Percentiles rank a stretch among this genome's conserved stretches.
Evolutionary conservation across 2,888 invertebrate species (phyloP).

Genomic region (Hirtodrosophila duncani): DNA sequence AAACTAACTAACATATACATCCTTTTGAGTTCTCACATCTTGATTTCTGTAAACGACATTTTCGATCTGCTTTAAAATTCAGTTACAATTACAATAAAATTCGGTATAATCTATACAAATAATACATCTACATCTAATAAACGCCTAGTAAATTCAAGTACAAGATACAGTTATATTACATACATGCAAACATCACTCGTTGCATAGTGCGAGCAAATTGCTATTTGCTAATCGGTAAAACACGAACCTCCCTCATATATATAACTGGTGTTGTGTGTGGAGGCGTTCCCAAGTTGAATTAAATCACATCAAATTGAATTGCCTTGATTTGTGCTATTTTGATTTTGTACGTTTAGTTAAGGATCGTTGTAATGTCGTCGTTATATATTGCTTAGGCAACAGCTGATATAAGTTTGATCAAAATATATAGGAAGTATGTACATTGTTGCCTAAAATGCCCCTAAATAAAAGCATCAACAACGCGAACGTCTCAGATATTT

Average conservation of each 20-base stretch:
- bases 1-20: slow-evolving; percentile 1
- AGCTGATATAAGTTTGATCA: slow-evolving; percentile 15
- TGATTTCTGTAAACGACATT: too few species aligned
- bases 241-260: slow-evolving; percentile 15
- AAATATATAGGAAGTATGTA: too few species aligned
- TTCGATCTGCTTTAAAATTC: slow-evolving; percentile 19
- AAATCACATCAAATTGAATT: slow-evolving; percentile 3
- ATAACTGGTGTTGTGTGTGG: slow-evolving; percentile 39
- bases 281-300: slow-evolving; percentile 32
- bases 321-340: slow-evolving; percentile 15
- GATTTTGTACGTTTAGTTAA: too few species aligned
- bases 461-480: too few species aligned
- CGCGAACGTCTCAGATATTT: too few species aligned
- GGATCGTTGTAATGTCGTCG: too few species aligned
- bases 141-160: too few species aligned
- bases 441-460: too few species aligned
- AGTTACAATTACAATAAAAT: slow-evolving; percentile 23
- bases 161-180: too few species aligned
- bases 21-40: too few species aligned
- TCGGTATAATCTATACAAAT: slow-evolving; percentile 50
- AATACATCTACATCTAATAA: too few species aligned
- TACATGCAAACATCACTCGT: slow-evolving; percentile 41
- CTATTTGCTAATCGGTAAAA: slow-evolving; percentile 10
- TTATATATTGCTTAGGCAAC: slow-evolving; percentile 25
- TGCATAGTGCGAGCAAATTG: too few species aligned